Percentiles rank a stretch among this genome's conserved stretches.
Evolutionary conservation across 2,113 vertebrate genomes (phyloP).

Genomic region (Athene noctua): DNA sequence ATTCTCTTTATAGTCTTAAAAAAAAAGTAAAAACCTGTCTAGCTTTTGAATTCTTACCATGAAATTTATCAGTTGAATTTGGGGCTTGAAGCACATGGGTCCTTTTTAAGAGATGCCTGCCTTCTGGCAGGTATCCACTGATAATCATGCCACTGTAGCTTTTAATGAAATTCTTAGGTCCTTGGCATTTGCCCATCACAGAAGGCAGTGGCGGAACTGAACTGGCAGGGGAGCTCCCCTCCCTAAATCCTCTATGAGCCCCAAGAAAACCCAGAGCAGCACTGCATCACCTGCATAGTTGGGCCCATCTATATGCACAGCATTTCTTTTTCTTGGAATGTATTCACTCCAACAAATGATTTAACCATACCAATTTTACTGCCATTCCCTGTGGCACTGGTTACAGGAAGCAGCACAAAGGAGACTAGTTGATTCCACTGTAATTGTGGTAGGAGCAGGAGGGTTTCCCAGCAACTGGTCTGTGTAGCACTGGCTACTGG

Average conservation of each 20-base stretch:
- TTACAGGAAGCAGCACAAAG: background rate
- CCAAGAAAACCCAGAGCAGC: background rate
- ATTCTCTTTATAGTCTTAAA: background rate
- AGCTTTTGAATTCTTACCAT: background rate
- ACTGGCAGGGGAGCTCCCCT: background rate
- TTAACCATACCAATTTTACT: background rate
- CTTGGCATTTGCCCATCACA: background rate
- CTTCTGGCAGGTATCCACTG: background rate
- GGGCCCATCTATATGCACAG: background rate
- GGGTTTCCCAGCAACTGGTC: conserved; percentile 40
- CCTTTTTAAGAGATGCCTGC: background rate
- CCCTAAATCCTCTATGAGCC: background rate
- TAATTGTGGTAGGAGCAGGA: background rate
- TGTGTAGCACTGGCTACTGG: background rate
- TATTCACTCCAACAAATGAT: background rate
- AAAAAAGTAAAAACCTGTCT: background rate
- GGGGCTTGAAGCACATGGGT: background rate
- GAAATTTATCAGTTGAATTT: background rate
- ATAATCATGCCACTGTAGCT: background rate
- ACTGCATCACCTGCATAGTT: background rate
- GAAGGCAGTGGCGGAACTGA: background rate
- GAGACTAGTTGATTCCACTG: background rate
- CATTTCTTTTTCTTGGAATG: background rate
- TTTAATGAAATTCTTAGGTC: background rate
- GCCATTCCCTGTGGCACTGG: background rate